phyloP scores from a whole-genome alignment of 2,888 invertebrate species.

The Xanthorhoe designata region DNA sequence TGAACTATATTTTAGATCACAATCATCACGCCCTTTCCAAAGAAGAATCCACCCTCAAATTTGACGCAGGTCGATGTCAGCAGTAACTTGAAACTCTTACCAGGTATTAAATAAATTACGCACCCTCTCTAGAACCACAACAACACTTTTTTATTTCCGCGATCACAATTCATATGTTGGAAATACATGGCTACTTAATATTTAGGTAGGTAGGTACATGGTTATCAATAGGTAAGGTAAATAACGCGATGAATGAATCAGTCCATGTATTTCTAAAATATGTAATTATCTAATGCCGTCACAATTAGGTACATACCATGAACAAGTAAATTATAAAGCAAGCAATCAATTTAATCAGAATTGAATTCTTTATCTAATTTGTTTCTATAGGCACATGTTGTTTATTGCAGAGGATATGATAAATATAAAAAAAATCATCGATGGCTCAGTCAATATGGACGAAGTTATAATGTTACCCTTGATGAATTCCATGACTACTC shows the following conservation, averaged over 20 bases:
- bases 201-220: too few species aligned
- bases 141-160: too few species aligned
- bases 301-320: too few species aligned
- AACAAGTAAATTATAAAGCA: too few species aligned
- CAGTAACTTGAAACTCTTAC: constrained; percentile 41
- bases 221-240: too few species aligned
- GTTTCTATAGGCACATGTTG: background rate
- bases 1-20: constrained; percentile 34
- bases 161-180: too few species aligned
- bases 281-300: too few species aligned
- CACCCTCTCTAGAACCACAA: too few species aligned
- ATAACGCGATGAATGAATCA: too few species aligned
- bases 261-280: too few species aligned
- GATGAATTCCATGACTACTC: constrained; percentile 36
- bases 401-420: constrained; percentile 40
- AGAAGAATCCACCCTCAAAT: constrained; percentile 50
- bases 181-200: too few species aligned
- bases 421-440: constrained; percentile 44
- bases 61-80: constrained; percentile 57
- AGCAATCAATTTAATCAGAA: too few species aligned
- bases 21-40: constrained; percentile 52
- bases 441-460: constrained; percentile 21
- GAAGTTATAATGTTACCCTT: constrained; percentile 30
- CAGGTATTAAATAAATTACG: constrained; percentile 23
- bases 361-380: background rate